Percentiles rank a stretch among this genome's conserved stretches.
phyloP scores from a whole-genome alignment of 1,140 invertebrate species.

The Anastrepha ludens region DNA sequence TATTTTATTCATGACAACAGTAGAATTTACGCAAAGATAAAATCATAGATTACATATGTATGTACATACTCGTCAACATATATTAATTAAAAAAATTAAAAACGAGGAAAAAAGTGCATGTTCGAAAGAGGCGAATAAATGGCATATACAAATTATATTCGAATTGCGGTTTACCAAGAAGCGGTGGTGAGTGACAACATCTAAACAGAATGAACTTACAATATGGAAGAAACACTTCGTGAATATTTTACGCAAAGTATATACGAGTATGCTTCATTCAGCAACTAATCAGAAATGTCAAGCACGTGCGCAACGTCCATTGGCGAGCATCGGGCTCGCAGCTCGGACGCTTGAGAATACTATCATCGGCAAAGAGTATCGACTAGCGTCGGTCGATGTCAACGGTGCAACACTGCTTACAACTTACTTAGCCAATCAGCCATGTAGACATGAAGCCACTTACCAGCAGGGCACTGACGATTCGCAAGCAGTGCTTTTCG shows the following conservation, averaged over 20 bases:
- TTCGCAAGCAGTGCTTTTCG: not conserved
- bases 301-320: constrained; percentile 6
- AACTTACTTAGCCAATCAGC: constrained; percentile 23
- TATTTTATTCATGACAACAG: too few relatives aligned
- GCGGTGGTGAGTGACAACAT: not conserved
- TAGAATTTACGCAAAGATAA: too few relatives aligned
- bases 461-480: not conserved
- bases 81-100: too few relatives aligned
- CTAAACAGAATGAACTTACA: not conserved
- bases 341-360: constrained; percentile 6
- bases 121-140: not conserved
- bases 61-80: too few relatives aligned
- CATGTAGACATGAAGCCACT: not conserved
- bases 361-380: not conserved
- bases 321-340: not conserved
- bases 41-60: too few relatives aligned
- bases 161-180: not conserved
- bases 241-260: not conserved
- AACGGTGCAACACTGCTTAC: not conserved
- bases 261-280: not conserved
- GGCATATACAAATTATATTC: not conserved
- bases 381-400: constrained; percentile 5
- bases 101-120: not conserved
- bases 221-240: not conserved
- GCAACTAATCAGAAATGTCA: constrained; percentile 24